Evolutionary conservation across 2,797 vertebrate species (phyloP), one percentile per base, ranked within the genome.

Genomic region (Alfaro cultratus): DNA sequence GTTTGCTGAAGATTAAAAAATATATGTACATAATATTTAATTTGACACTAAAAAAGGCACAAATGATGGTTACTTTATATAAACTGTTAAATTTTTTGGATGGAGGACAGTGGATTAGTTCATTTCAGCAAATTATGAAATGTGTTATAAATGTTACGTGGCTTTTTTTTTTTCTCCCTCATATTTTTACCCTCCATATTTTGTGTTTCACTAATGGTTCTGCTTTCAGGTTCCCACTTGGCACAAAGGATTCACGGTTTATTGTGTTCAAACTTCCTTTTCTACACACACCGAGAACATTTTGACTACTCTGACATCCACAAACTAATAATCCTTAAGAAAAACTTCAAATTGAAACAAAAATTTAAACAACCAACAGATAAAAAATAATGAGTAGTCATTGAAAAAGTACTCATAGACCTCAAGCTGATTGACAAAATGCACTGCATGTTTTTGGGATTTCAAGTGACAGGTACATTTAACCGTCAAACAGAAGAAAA

Each of bases 1-100:
- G 95, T 95, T 72, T 97, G 96, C 98, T 99, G 89, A 60, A 46
- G 41, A 83, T 15, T 60, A 34, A 79, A 53, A 15, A 7, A 23
- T 51, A 26, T 21, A 21, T 23, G 10, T 12, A 21, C 47, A 76
- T 51, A 81, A 16, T 29, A 43, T 45, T 74, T 41, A 74, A 39
- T 6, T 57, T 60, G 60, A 60, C 18, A 67, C 6, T 62, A 21
- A 21, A 21, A 67, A 67, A 5, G 16, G 18, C 29, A 34, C 16
- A 64, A 64, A 64, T 21, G 31, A 16, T 15, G 18, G 18, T 64
- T 4, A 16, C 13, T 64, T 64, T 36, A 36, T 67, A 21, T 39
- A 67, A 39, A 67, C 4, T 0, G 1, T 68, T 26, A 0, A 0
- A 26, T 68, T 5, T 41, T 41, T 53, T 26, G 21, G 9, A 41